A percentile compares a stretch with the other conserved stretches of the same genome.
phyloP scores from a whole-genome alignment of 2,797 vertebrate genomes.

The Melanotaenia pygmaea region DNA sequence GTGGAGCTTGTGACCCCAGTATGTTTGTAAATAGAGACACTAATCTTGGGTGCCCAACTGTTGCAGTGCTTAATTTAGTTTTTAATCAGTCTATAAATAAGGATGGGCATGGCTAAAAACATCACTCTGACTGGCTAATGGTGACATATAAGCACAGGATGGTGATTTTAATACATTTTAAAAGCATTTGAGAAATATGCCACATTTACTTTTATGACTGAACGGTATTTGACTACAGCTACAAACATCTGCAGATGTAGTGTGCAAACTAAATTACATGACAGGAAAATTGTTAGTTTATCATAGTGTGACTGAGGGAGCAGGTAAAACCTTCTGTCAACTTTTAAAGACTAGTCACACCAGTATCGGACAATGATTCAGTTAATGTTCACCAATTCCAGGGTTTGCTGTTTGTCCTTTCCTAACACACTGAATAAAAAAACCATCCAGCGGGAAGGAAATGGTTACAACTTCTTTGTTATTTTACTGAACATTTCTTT shows the following conservation, averaged over 20 bases:
- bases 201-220: not conserved
- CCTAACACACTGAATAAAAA: no score
- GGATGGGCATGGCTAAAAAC: not conserved
- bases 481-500: slow-evolving; percentile 29
- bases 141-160: not conserved
- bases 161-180: not conserved
- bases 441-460: not conserved
- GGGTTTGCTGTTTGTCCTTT: not conserved
- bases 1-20: not conserved
- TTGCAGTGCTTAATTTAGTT: not conserved
- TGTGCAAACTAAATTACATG: slow-evolving; percentile 43
- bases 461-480: slow-evolving; percentile 35
- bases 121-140: not conserved
- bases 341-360: slow-evolving; percentile 4
- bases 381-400: not conserved
- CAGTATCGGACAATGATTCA: not conserved
- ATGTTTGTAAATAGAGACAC: not conserved
- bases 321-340: not conserved
- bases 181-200: not conserved
- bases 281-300: slow-evolving; percentile 27
- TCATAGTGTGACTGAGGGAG: not conserved
- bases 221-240: not conserved
- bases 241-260: slow-evolving; percentile 9
- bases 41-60: not conserved
- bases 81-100: not conserved